Base-by-base conservation (phyloP, 2,113 vertebrate species). In the Gobio gobio region DNA sequence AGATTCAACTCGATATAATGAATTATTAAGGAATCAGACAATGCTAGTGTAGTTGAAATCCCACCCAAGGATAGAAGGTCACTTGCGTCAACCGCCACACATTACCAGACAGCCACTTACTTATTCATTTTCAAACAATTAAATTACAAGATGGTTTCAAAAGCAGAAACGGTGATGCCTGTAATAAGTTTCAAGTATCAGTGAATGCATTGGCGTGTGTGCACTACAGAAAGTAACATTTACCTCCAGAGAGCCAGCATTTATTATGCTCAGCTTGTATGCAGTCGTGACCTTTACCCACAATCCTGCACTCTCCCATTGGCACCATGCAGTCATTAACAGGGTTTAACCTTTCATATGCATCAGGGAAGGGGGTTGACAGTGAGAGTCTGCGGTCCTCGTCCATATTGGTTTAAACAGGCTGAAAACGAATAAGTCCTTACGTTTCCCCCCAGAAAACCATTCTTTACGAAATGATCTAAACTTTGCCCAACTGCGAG, bases 341-440 rank as follows among this genome's bases (percentile, higher is more conserved):
- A 59, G 78, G 70, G 66, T 66, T 89, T 87, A 89, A 87, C 86
- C 83, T 87, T 83, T 85, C 20, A 26, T 73, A 63, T 64, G 63
- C 36, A 75, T 76, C 47, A 72, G 82, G 45, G 70, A 61, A 70
- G 64, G 4, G 45, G 33, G 58, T n/a, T 49, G 68, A 54, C 64
- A 54, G 75, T 8, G 2, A 68, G 45, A 73, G 33, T 74, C 51
- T 59, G 5, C 43, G 3, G 26, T 36, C 26, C 63, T 70, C 1
- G 9, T 54, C 26, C 64, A 29, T 26, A 33, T 49, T 47, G 59
- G n/a, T 26, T 49, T 80, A 29, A 64, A 47, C 59, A 80, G 26
- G 36, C 24, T 54, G 14, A 54, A 78, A 68, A 78, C 2, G 29
- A 78, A 84, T 63, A 26, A 74, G 22, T 54, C 73, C 47, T 26